Conservation (phyloP, 2,113 vertebrate species). For the Coryphaenoides rupestris region DNA sequence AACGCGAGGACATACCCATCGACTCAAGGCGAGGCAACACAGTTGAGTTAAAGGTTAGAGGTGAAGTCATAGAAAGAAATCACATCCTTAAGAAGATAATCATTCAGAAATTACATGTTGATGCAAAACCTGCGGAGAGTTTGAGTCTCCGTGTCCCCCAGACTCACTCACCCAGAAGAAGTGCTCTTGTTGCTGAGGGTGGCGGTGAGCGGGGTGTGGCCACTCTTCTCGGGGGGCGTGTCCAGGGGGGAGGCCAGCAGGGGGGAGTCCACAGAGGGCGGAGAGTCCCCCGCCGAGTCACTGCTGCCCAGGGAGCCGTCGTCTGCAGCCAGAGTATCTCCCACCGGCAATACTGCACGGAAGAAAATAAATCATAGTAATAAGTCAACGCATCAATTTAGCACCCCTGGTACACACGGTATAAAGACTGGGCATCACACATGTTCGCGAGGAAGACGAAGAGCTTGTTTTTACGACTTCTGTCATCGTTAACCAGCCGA, state of each 20-base stretch:
- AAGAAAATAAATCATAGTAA: too few species aligned
- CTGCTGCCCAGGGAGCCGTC: conserved; percentile 83
- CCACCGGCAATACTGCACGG: conserved; percentile 36
- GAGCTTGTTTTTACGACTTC: too few species aligned
- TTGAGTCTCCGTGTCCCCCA: not conserved
- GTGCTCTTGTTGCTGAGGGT: conserved; percentile 65
- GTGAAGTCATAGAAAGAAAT: too few species aligned
- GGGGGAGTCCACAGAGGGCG: conserved; percentile 78
- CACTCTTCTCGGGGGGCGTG: conserved; percentile 68
- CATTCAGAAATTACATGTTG: too few species aligned
- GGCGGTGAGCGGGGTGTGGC: conserved; percentile 63
- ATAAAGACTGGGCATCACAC: too few species aligned
- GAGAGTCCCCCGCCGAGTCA: conserved; percentile 90
- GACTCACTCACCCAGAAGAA: conserved; percentile 67
- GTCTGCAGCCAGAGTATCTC: conserved; percentile 74
- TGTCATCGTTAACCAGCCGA: too few species aligned
- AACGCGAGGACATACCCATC: too few species aligned
- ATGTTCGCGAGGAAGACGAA: too few species aligned
- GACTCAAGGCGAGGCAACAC: too few species aligned
- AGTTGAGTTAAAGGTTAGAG: too few species aligned
- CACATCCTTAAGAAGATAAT: too few species aligned
- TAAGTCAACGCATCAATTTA: not conserved
- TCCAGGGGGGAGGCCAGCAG: conserved; percentile 65
- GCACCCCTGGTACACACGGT: not conserved
- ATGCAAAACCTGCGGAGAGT: too few species aligned